Conservation (phyloP, 2,797 vertebrate genomes). For the Acrossocheilus fasciatus region DNA sequence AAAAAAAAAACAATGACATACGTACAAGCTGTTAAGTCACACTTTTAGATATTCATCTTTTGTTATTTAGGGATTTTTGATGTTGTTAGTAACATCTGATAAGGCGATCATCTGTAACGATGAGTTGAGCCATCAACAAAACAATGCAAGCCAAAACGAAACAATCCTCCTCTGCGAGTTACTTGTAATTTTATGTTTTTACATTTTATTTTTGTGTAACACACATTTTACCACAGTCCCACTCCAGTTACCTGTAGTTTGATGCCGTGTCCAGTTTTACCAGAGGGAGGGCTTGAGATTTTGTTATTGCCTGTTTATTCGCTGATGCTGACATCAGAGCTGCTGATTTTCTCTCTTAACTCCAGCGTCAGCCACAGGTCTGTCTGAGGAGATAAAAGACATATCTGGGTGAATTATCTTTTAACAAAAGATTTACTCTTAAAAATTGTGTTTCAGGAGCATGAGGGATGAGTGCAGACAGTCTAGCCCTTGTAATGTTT, state of each 20-base stretch:
- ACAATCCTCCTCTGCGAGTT: no score
- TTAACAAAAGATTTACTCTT: not conserved
- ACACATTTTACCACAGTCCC: not conserved
- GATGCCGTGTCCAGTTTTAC: not conserved
- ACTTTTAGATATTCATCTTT: no score
- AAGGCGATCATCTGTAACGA: no score
- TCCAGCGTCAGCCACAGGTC: not conserved
- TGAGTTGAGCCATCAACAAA: no score
- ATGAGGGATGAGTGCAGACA: not conserved
- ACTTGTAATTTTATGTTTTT: no score
- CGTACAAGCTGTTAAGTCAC: no score
- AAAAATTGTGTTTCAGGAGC: not conserved
- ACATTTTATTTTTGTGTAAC: not conserved
- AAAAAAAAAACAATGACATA: no score
- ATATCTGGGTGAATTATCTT: not conserved
- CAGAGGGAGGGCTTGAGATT: not conserved
- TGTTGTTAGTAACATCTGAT: no score
- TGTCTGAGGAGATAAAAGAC: not conserved
- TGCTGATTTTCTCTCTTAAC: not conserved
- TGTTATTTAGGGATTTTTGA: no score
- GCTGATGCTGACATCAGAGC: not conserved
- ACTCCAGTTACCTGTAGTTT: not conserved
- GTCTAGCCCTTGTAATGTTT: not conserved
- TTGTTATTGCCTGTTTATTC: not conserved
- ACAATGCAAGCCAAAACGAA: no score